phyloP scores from a whole-genome alignment of 2,797 vertebrate species.

The Urocyon cinereoargenteus region DNA sequence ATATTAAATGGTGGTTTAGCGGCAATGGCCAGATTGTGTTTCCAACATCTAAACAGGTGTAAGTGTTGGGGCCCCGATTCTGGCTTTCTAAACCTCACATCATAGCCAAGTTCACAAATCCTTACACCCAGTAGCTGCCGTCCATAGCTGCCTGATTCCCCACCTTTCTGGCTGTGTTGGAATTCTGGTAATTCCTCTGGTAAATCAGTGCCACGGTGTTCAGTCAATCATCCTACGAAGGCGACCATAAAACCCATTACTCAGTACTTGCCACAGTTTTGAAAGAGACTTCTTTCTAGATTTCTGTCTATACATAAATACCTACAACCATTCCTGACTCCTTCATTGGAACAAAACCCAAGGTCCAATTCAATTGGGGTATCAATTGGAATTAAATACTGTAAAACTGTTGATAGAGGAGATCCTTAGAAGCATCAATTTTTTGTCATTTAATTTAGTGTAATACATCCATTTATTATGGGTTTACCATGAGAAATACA shows the following conservation, averaged over 20 bases:
- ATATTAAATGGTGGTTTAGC: not conserved
- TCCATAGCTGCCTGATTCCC: not conserved
- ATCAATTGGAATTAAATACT: not conserved
- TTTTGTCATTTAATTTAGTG: constrained; percentile 19
- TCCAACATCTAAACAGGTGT: not conserved
- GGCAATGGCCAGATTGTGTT: not conserved
- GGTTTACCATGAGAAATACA: not conserved
- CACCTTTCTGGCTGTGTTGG: not conserved
- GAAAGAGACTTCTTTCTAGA: not conserved
- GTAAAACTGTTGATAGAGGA: not conserved
- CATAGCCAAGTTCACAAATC: not conserved
- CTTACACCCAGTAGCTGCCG: not conserved
- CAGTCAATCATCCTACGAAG: not conserved
- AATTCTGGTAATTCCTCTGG: not conserved
- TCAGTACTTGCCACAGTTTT: not conserved
- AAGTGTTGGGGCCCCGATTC: not conserved
- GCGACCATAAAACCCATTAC: not conserved
- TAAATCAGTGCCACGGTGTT: not conserved
- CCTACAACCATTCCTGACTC: not conserved
- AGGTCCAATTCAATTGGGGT: not conserved
- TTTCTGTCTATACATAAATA: not conserved
- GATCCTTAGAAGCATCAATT: not conserved
- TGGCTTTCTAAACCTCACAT: not conserved
- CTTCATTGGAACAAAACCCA: not conserved
- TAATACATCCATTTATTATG: not conserved